Evolutionary conservation across 2,797 vertebrate species (phyloP).

Genomic region (Myotis daubentonii): DNA sequence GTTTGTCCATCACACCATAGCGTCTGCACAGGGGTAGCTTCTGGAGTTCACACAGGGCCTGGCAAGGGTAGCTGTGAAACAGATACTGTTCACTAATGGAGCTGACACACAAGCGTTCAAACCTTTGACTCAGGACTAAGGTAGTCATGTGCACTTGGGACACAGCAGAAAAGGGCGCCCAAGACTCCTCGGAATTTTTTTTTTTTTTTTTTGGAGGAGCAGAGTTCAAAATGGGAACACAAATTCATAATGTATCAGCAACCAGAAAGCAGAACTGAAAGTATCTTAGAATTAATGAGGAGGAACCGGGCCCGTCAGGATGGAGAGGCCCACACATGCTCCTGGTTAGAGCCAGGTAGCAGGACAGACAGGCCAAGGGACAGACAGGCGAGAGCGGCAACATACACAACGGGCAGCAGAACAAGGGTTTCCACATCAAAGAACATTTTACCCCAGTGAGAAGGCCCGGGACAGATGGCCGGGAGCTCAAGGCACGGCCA

Average conservation of each 20-base stretch:
- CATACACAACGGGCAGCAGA: too few species aligned
- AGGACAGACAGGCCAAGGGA: not conserved
- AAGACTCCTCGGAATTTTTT: not conserved
- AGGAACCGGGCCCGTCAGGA: not conserved
- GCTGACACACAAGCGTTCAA: not conserved
- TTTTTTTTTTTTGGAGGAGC: not conserved
- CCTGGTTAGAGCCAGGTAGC: not conserved
- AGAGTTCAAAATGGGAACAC: constrained; percentile 19
- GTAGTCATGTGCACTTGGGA: not conserved
- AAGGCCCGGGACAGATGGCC: not conserved
- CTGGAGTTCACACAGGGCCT: not conserved
- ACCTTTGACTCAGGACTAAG: not conserved
- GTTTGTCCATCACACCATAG: not conserved
- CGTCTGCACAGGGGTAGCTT: too few species aligned
- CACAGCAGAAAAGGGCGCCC: not conserved
- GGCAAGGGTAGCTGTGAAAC: not conserved
- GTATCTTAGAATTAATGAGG: not conserved
- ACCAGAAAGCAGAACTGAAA: not conserved
- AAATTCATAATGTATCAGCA: not conserved
- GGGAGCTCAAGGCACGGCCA: not conserved
- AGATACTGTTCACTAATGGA: not conserved
- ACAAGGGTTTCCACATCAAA: not conserved
- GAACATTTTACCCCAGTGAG: not conserved
- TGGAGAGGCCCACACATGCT: not conserved
- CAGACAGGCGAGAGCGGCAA: not conserved